Conservation (phyloP, 2,888 invertebrate species). For the Watsonalla cultraria region DNA sequence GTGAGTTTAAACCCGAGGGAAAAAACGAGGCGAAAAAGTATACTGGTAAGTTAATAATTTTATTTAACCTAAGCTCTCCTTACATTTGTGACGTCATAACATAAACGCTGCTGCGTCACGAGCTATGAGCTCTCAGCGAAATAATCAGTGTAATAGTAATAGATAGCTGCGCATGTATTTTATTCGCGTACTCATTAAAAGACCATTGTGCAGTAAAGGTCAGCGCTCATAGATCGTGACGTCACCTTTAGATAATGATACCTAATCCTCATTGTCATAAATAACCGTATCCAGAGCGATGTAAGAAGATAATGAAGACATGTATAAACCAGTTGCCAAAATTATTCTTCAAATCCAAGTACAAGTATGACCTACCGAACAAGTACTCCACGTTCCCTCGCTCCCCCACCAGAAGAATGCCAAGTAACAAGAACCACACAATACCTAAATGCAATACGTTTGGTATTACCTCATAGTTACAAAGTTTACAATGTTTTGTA, state of each 20-base stretch:
- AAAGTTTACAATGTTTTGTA: constrained; percentile 21
- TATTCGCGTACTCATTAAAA: too few species aligned
- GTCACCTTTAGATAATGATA: background rate
- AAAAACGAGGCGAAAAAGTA: constrained; percentile 58
- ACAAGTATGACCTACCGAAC: constrained; percentile 50
- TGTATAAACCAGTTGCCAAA: constrained; percentile 66
- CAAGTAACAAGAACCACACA: constrained; percentile 66
- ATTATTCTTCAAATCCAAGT: constrained; percentile 62
- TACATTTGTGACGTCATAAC: background rate
- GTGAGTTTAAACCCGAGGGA: constrained; percentile 55
- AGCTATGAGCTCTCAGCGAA: too few species aligned
- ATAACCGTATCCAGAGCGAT: constrained; percentile 48
- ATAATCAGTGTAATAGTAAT: too few species aligned
- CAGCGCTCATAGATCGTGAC: background rate
- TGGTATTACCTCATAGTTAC: constrained; percentile 34
- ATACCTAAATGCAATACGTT: constrained; percentile 65
- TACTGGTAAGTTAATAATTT: constrained; percentile 43
- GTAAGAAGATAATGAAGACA: constrained; percentile 67
- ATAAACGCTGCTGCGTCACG: background rate
- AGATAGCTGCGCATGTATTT: too few species aligned
- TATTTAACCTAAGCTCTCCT: background rate
- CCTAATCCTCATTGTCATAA: background rate
- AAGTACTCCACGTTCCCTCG: constrained; percentile 69
- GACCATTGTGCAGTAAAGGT: too few species aligned
- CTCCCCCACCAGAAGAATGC: constrained; percentile 44